These are phyloP conservation scores for Mizuhopecten yessoensis DNA, from an alignment of 1,140 invertebrate genomes.

Conservation along the genomic window DNA sequence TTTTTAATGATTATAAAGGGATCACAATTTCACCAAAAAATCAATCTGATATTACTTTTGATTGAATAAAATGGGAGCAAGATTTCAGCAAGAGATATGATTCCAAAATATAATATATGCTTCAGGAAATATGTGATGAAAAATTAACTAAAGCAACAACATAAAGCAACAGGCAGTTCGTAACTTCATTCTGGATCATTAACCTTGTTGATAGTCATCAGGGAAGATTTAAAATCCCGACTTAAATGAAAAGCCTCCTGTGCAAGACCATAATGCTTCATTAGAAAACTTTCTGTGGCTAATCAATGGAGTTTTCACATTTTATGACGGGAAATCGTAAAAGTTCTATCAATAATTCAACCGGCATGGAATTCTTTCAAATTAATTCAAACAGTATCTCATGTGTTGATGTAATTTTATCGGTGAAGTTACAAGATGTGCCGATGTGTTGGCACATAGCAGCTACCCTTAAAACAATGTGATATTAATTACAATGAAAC, in stretches of 20 bases:
- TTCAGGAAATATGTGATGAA: background rate
- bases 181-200: background rate
- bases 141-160: background rate
- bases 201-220: background rate
- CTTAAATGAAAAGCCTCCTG: background rate
- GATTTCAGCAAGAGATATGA: background rate
- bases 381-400: slow-evolving; percentile 25
- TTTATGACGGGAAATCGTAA: slow-evolving; percentile 31
- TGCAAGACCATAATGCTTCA: background rate
- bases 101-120: background rate
- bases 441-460: background rate
- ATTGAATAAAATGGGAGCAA: too few species aligned
- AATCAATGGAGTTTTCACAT: slow-evolving; percentile 29
- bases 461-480: background rate
- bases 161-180: background rate
- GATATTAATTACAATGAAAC: slow-evolving; percentile 36
- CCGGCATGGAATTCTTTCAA: slow-evolving; percentile 16
- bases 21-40: too few species aligned
- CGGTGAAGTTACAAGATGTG: background rate
- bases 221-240: background rate
- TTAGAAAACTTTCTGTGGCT: background rate
- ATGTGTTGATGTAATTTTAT: slow-evolving; percentile 20
- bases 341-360: slow-evolving; percentile 29
- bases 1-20: too few species aligned
- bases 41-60: too few species aligned